Evolutionary conservation across 2,888 invertebrate species (phyloP), one percentile per base, ranked within the genome.

Genomic region (Conus canariensis): DNA sequence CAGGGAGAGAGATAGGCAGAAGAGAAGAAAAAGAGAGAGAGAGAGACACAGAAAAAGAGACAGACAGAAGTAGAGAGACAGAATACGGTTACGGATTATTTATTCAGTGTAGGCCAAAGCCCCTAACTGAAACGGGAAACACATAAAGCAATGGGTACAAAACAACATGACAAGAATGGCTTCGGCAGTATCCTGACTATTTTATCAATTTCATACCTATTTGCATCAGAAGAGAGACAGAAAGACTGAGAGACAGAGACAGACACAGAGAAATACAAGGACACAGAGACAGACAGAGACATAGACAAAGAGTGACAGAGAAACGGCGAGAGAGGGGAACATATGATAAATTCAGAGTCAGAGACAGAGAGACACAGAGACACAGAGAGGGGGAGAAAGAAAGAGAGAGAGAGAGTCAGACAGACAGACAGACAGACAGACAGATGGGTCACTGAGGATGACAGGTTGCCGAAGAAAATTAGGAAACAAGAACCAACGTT

Each of bases 371-470:
- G 80, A 0, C 45, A 64, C 56, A 30, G 56, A 22, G 22, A 70
- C 5, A 22, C 16, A 87, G 74, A 14, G 77, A 56, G 45, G 56
- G 88, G 12, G 58, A 74, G 80, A 60, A 45, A 80, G 80, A 88
- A 8, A n/a, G 22, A 88, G 77, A 88, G 14, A 80, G 56, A 74
- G 80, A 77, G 30, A 56, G 59, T 59, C 22, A 8, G 80, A 86
- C n/a, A n/a, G n/a, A 74, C n/a, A 70, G 70, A 70, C 22, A 70
- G 19, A 80, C 58, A 87, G 70, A 87, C 59, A 87, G 22, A 87
- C 77, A 80, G 58, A 90, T 64, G 77, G n/a, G 45, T 45, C 45
- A 45, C 45, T 2, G 45, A 45, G 45, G 4, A 45, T 45, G 45
- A 45, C 3, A 45, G 45, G 45, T 45, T 45, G 45, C 45, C 45